These are phyloP conservation scores for Epizoanthus rinbou DNA, from an alignment of 92 coral and sea anemone species.

Conservation along the genomic window DNA sequence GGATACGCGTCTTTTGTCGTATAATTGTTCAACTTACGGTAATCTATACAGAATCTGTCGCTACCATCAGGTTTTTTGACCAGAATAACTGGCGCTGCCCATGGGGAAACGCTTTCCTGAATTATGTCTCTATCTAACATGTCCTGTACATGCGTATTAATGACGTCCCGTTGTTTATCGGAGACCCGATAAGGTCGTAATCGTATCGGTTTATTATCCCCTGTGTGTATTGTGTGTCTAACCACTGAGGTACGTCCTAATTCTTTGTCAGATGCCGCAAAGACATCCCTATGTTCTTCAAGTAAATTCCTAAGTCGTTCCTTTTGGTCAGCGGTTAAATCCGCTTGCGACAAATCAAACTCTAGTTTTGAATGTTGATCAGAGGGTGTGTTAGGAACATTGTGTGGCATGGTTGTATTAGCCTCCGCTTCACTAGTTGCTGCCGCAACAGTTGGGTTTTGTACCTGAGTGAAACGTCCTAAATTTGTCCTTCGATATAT, in stretches of 20 bases:
- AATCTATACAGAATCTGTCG: conserved; percentile 58
- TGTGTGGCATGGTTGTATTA: too few relatives aligned
- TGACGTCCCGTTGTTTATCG: conserved; percentile 28
- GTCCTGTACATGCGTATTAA: conserved; percentile 28
- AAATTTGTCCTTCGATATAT: conserved; percentile 46
- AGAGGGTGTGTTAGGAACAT: neutral
- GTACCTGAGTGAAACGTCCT: conserved; percentile 33
- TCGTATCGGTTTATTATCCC: conserved; percentile 32
- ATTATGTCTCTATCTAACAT: conserved; percentile 49
- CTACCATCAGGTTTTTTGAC: conserved; percentile 62
- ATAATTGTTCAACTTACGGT: conserved; percentile 46
- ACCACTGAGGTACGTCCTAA: conserved; percentile 49
- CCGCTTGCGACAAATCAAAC: neutral
- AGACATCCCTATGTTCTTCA: conserved; percentile 37
- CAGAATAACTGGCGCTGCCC: conserved; percentile 59
- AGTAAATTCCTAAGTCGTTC: conserved; percentile 16
- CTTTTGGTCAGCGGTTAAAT: conserved; percentile 19
- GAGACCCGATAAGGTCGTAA: conserved; percentile 49
- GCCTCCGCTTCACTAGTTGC: neutral
- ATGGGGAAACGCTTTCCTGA: conserved; percentile 51
- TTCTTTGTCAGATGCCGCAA: conserved; percentile 38
- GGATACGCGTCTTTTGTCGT: conserved; percentile 51
- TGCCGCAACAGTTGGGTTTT: conserved; percentile 11
- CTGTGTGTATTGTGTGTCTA: conserved; percentile 45
- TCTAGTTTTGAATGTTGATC: neutral